These are phyloP conservation scores for Lethenteron reissneri DNA, from an alignment of 2,113 vertebrate species.

Conservation along the genomic window DNA sequence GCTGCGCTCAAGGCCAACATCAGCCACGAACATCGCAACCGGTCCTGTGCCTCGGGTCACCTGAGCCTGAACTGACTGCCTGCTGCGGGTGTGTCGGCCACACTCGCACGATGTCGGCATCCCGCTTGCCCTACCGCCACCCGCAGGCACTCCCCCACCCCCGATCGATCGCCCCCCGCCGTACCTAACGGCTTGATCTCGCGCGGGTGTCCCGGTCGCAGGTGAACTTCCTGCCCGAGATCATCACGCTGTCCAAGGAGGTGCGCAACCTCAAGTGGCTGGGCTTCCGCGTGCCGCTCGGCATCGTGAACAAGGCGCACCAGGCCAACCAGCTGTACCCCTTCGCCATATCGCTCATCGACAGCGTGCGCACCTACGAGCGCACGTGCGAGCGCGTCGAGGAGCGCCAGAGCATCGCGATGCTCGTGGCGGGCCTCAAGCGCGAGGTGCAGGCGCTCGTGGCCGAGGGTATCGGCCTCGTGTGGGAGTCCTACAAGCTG, in stretches of 20 bases:
- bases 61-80: too few relatives aligned
- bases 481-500: constrained; percentile 97
- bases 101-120: too few relatives aligned
- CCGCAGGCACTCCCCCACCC: too few relatives aligned
- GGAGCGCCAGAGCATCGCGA: constrained; percentile 58
- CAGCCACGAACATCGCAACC: too few relatives aligned
- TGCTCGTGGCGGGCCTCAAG: constrained; percentile 78
- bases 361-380: constrained; percentile 85
- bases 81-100: too few relatives aligned
- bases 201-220: neutral
- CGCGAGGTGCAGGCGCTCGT: constrained; percentile 81
- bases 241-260: constrained; percentile 90
- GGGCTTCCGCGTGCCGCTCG: constrained; percentile 78
- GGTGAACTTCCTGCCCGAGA: constrained; percentile 94
- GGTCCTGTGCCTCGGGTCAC: too few relatives aligned
- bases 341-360: constrained; percentile 88
- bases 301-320: constrained; percentile 96
- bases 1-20: too few relatives aligned
- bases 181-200: too few relatives aligned
- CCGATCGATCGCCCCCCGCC: too few relatives aligned
- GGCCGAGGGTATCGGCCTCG: constrained; percentile 77
- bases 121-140: too few relatives aligned
- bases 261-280: constrained; percentile 97
- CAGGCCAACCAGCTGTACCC: constrained; percentile 96
- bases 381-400: constrained; percentile 93